Evolutionary conservation across 2,113 vertebrate genomes (phyloP).

Genomic region (Embiotoca jacksoni): DNA sequence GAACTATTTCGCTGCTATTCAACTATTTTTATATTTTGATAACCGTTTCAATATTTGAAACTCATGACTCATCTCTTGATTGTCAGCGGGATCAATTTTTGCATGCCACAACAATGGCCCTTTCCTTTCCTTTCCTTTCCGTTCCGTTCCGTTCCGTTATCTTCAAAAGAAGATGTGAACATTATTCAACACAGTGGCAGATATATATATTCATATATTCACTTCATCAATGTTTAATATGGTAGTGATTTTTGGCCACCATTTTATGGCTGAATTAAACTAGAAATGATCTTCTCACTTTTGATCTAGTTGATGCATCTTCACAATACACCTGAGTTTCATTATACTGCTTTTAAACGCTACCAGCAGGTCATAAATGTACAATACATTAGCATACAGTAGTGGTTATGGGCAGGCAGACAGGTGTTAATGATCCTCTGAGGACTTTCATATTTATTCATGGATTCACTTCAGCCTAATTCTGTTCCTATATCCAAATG

Average conservation of each 20-base stretch:
- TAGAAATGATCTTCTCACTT: conserved; percentile 59
- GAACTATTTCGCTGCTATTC: no score
- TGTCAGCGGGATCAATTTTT: no score
- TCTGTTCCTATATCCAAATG: conserved; percentile 56
- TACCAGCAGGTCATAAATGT: conserved; percentile 56
- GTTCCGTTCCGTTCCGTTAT: no score
- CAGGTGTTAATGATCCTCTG: conserved; percentile 76
- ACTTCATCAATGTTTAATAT: conserved; percentile 69
- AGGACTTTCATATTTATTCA: conserved; percentile 77
- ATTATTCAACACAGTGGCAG: conserved; percentile 22
- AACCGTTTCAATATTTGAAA: no score
- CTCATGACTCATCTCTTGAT: no score
- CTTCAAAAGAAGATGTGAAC: no score
- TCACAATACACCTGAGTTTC: conserved; percentile 58
- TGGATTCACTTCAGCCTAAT: conserved; percentile 68
- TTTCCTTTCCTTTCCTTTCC: no score
- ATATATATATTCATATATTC: conserved; percentile 68
- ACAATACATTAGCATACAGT: conserved; percentile 70
- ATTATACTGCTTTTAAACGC: conserved; percentile 70
- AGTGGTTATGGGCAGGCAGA: conserved; percentile 59
- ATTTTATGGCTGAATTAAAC: conserved; percentile 44
- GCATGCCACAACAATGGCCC: no score
- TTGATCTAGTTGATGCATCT: conserved; percentile 40
- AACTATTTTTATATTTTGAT: no score
- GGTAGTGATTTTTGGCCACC: conserved; percentile 38